Evolutionary conservation across 1,140 invertebrate species (phyloP), one percentile per base, ranked within the genome.

Genomic region (Camponotus vicinus): DNA sequence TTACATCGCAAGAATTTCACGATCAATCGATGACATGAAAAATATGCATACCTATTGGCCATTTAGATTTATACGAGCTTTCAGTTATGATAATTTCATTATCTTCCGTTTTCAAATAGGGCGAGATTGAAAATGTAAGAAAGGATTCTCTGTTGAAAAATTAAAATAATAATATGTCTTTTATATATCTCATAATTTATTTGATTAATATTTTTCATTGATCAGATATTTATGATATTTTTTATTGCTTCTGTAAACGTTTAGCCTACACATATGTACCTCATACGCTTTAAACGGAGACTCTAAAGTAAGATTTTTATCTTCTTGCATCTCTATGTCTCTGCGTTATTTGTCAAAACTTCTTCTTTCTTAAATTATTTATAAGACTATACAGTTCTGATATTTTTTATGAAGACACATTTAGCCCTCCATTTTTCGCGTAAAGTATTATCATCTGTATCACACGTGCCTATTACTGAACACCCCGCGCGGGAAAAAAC

Each of bases 41-140:
- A 18, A 18, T 15, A 8, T 6, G 15, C 0, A 0, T 9, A 34
- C 7, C 37, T 37, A 64, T 64, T 32, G 13, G 15, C 1, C 15
- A 3, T 77, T 64, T 34, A 37, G 2, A 77, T 77, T 45, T 21
- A 45, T 15, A 5, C 8, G 15, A 77, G 9, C 21, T 77, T 27
- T 55, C 21, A 77, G 4, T 64, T 77, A 64, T 77, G 21, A 77
- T 77, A 76, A 77, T 77, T 27, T 63, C 6, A 1, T n/a, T 61
- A 9, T 8, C 57, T 40, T 40, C 34, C 34, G 7, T 57, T 57
- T 75, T 6, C 34, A 75, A 2, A 2, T 27, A 75, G 37, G 15
- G 15, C 15, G 34, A 15, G 18, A 37, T 37, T 64, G 3, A 34
- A 64, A 64, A 37, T n/a, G 6, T 4, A 64, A 64, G 18, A 37